These are phyloP conservation scores for Ochlodes sylvanus DNA, from an alignment of 2,888 invertebrate genomes.

Conservation along the genomic window DNA sequence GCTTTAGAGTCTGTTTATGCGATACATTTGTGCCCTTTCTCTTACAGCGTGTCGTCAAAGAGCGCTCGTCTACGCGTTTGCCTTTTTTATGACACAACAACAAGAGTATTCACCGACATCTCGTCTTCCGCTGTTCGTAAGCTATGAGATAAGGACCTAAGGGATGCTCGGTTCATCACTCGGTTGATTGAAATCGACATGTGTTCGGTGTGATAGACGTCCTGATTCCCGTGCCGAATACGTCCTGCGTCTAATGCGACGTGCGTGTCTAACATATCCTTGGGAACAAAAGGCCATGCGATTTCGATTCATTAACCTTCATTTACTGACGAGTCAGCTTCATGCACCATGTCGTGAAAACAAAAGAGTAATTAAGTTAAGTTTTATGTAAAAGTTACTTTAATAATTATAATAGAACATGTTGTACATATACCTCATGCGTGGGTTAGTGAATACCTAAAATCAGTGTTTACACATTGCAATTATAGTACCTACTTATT, in stretches of 20 bases:
- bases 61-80: too few relatives aligned
- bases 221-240: slow-evolving; percentile 66
- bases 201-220: slow-evolving; percentile 59
- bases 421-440: too few relatives aligned
- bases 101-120: neutral
- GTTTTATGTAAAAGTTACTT: too few relatives aligned
- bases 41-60: too few relatives aligned
- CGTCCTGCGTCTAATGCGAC: slow-evolving; percentile 60
- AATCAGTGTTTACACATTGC: too few relatives aligned
- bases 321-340: neutral
- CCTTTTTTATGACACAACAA: neutral
- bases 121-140: neutral
- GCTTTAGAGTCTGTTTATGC: too few relatives aligned
- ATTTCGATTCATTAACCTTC: slow-evolving; percentile 10
- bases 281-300: slow-evolving; percentile 20
- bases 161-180: slow-evolving; percentile 54
- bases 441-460: too few relatives aligned
- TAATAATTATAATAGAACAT: too few relatives aligned
- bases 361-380: too few relatives aligned
- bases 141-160: slow-evolving; percentile 32
- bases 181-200: slow-evolving; percentile 71
- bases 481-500: too few relatives aligned
- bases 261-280: slow-evolving; percentile 65
- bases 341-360: too few relatives aligned
- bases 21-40: too few relatives aligned